phyloP scores from a whole-genome alignment of 2,797 vertebrate genomes.

The Chelon labrosus region DNA sequence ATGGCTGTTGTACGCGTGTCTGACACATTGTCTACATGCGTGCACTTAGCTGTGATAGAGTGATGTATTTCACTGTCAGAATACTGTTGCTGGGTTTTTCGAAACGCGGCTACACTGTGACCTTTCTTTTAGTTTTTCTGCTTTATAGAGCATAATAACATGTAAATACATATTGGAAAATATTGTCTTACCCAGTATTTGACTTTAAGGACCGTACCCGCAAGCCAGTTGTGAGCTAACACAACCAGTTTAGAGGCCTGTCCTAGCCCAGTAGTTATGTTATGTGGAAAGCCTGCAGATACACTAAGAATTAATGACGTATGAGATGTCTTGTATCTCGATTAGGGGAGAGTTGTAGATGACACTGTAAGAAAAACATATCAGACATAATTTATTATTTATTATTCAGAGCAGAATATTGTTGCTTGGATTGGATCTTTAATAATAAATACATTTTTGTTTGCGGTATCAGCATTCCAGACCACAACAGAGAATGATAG shows the following conservation, averaged over 20 bases:
- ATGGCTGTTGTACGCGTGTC: background rate
- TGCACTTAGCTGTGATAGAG: constrained; percentile 26
- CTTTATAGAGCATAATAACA: background rate
- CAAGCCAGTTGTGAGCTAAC: no score
- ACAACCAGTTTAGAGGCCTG: no score
- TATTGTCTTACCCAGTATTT: no score
- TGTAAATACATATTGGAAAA: background rate
- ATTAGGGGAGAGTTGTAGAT: no score
- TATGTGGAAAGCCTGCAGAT: no score
- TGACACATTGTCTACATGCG: constrained; percentile 19
- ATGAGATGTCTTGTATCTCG: no score
- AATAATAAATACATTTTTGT: background rate
- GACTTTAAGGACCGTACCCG: no score
- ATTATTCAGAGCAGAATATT: background rate
- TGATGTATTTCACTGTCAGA: background rate
- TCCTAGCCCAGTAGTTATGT: no score
- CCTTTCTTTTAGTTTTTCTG: background rate
- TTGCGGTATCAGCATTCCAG: background rate
- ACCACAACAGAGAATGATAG: background rate
- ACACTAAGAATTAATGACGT: no score
- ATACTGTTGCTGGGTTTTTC: background rate
- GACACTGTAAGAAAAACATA: no score
- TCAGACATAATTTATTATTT: no score
- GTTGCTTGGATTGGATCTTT: no score
- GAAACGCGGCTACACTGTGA: background rate